phyloP scores from a whole-genome alignment of 2,797 vertebrate species.

The Cetoscarus ocellatus region DNA sequence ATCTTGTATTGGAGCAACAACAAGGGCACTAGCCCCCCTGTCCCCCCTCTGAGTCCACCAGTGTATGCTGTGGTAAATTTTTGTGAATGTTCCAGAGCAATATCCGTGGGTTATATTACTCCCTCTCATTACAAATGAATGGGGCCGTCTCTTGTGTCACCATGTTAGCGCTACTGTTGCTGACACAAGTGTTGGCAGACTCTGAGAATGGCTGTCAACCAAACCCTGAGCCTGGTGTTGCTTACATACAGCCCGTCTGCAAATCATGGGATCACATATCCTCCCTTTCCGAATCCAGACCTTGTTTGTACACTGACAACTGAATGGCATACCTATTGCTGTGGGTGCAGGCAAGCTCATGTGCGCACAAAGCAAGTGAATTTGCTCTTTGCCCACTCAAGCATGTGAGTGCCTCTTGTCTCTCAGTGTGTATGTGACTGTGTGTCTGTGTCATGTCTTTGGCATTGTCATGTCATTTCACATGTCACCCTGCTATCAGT shows the following conservation, averaged over 20 bases:
- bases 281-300: constrained; percentile 3
- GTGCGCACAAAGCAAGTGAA: constrained; percentile 7
- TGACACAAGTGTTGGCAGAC: constrained; percentile 50
- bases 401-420: constrained; percentile 33
- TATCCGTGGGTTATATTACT: constrained; percentile 57
- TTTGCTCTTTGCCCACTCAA: constrained; percentile 14
- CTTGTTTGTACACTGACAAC: constrained; percentile 32
- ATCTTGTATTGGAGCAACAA: too few relatives aligned
- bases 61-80: constrained; percentile 21
- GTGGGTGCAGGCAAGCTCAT: background rate
- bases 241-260: constrained; percentile 66
- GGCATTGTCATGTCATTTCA: constrained; percentile 66
- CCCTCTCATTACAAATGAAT: constrained; percentile 71
- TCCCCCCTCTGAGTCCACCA: background rate
- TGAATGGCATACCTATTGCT: constrained; percentile 11
- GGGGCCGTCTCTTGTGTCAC: constrained; percentile 63
- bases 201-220: constrained; percentile 54
- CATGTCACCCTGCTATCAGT: constrained; percentile 62
- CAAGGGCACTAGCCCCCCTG: too few relatives aligned
- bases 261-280: constrained; percentile 58
- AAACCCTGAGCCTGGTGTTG: constrained; percentile 58
- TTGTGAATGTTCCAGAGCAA: constrained; percentile 29
- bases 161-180: constrained; percentile 42
- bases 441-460: constrained; percentile 50
- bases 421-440: background rate